Percentiles rank a stretch among this genome's conserved stretches.
These are phyloP conservation scores for Oxyruncus cristatus DNA, from an alignment of 2,113 vertebrate species.

Conservation along the genomic window DNA sequence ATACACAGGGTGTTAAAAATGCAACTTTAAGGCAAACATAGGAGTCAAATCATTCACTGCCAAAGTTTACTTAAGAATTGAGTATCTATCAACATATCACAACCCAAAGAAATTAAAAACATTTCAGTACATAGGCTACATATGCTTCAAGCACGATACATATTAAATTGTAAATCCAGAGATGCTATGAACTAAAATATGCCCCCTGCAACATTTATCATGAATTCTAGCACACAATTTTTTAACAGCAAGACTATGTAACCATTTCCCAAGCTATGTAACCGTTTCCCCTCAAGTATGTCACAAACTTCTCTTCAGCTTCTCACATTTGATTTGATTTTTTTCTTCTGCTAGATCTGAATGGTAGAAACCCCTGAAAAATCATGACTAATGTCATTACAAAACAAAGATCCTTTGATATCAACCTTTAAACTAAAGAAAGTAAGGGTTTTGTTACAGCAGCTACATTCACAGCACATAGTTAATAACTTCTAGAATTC, in stretches of 20 bases:
- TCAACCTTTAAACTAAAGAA: not conserved
- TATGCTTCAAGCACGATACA: not conserved
- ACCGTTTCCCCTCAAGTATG: not conserved
- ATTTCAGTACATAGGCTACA: not conserved
- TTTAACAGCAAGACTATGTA: not conserved
- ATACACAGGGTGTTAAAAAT: not conserved
- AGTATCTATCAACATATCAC: not conserved
- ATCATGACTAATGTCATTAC: not conserved
- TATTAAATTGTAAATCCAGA: not conserved
- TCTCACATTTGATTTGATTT: not conserved
- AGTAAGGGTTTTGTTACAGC: constrained; percentile 25
- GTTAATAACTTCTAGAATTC: constrained; percentile 22
- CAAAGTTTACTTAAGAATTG: not conserved
- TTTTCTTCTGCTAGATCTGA: not conserved
- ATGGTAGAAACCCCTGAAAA: constrained; percentile 11
- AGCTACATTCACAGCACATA: not conserved
- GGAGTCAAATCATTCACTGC: not conserved
- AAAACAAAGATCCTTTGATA: constrained; percentile 20
- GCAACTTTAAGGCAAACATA: rapidly evolving
- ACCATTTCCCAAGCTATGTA: not conserved
- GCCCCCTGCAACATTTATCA: not conserved
- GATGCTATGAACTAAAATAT: not conserved
- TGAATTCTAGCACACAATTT: rapidly evolving
- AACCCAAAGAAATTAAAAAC: not conserved
- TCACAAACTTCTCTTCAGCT: not conserved